These are phyloP conservation scores for Psococerastis gibbosa DNA, from an alignment of 2,888 invertebrate species.

Conservation along the genomic window DNA sequence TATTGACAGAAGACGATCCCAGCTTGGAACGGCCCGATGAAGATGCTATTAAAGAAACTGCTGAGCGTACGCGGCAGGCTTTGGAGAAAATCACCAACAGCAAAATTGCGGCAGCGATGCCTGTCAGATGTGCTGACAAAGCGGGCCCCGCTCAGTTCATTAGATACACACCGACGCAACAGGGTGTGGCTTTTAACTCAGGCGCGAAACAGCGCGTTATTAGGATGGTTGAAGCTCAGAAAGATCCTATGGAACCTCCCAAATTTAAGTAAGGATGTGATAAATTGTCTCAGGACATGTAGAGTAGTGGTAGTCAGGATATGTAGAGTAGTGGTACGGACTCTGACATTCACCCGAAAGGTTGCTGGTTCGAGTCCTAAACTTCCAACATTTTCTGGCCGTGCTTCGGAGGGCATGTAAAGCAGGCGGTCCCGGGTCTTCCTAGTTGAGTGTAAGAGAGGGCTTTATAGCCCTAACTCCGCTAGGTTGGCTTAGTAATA, in stretches of 20 bases:
- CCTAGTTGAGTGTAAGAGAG: too few species aligned
- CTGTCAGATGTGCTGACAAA: conserved; percentile 88
- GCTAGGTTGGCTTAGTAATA: too few species aligned
- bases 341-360: too few species aligned
- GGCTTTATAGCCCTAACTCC: too few species aligned
- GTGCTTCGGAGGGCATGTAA: too few species aligned
- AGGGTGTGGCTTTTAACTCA: conserved; percentile 84
- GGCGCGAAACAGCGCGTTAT: conserved; percentile 97
- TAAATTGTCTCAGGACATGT: too few species aligned
- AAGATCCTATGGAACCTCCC: conserved; percentile 98
- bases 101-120: conserved; percentile 93
- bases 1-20: conserved; percentile 77
- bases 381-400: too few species aligned
- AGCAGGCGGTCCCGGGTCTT: too few species aligned
- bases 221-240: conserved; percentile 80
- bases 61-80: conserved; percentile 74
- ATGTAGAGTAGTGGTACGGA: too few species aligned
- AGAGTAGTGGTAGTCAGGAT: too few species aligned
- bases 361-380: too few species aligned
- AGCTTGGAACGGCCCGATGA: conserved; percentile 74
- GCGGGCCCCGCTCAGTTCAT: conserved; percentile 89
- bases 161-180: conserved; percentile 94
- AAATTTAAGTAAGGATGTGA: conserved; percentile 54
- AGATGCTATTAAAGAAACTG: conserved; percentile 72
- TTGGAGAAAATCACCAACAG: conserved; percentile 71